phyloP scores from a whole-genome alignment of 2,888 invertebrate genomes.

The Mimumesa dahlbomi region DNA sequence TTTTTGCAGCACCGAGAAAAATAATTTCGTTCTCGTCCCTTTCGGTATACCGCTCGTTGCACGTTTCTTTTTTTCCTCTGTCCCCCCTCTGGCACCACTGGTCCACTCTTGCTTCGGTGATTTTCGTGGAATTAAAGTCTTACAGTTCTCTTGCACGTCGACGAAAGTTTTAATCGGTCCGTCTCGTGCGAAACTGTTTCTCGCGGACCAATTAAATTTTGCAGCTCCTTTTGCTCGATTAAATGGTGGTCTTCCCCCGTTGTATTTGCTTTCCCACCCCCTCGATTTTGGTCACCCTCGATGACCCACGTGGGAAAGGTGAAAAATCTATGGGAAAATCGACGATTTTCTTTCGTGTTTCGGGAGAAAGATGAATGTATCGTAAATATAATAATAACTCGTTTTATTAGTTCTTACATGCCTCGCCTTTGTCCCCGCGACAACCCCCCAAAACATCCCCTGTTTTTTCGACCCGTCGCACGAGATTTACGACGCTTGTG shows the following conservation, averaged over 20 bases:
- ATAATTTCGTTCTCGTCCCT: conserved; percentile 1
- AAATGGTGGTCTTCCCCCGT: conserved; percentile 12
- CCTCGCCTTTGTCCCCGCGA: not conserved
- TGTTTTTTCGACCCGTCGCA: not conserved
- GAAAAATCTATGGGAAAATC: too few relatives aligned
- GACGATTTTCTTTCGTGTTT: too few relatives aligned
- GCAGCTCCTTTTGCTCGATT: conserved; percentile 25
- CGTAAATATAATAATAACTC: too few relatives aligned
- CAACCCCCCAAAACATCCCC: too few relatives aligned
- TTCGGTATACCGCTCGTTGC: not conserved
- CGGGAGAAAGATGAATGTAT: too few relatives aligned
- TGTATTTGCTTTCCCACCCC: conserved; percentile 11
- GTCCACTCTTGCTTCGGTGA: conserved; percentile 9
- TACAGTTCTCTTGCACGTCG: conserved; percentile 6
- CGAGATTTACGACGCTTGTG: conserved; percentile 7
- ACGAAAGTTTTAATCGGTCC: conserved; percentile 52
- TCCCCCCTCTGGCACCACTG: too few relatives aligned
- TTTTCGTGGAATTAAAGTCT: conserved; percentile 34
- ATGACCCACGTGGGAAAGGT: not conserved
- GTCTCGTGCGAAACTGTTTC: conserved; percentile 15
- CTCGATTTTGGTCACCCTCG: not conserved
- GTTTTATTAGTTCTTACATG: too few relatives aligned
- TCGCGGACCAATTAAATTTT: conserved; percentile 45
- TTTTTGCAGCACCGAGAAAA: conserved; percentile 1
- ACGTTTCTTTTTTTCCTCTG: not conserved